These are phyloP conservation scores for Coracopsis vasa DNA, from an alignment of 2,113 vertebrate genomes.

Conservation along the genomic window DNA sequence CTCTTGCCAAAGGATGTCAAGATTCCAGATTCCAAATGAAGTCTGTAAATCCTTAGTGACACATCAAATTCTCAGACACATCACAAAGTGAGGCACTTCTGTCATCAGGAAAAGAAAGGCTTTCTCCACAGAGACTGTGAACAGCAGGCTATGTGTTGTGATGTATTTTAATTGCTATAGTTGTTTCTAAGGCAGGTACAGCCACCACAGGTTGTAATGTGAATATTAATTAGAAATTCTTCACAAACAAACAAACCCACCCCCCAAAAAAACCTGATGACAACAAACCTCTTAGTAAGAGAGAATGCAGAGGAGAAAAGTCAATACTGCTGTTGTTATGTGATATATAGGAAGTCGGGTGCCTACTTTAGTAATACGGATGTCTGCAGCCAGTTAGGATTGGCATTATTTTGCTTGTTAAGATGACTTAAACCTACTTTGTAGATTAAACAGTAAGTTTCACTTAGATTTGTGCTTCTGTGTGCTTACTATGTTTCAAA, in stretches of 20 bases:
- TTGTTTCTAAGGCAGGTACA: constrained; percentile 1
- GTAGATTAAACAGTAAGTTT: not conserved
- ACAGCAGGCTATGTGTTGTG: not conserved
- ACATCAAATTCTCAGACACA: not conserved
- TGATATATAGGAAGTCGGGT: not conserved
- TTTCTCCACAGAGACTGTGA: not conserved
- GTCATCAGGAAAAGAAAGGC: not conserved
- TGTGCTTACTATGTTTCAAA: not conserved
- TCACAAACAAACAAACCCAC: not conserved
- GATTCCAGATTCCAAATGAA: not conserved
- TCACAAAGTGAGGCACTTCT: not conserved
- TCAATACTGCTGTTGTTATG: not conserved
- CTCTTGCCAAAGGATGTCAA: not conserved
- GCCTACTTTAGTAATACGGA: not conserved
- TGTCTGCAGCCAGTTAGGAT: not conserved
- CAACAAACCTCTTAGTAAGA: not conserved
- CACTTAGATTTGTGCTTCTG: not conserved
- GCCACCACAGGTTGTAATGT: not conserved
- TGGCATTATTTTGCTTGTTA: not conserved
- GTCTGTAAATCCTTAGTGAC: not conserved
- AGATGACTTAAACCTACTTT: not conserved
- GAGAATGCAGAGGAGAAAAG: not conserved
- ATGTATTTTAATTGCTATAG: not conserved
- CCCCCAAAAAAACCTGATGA: not conserved
- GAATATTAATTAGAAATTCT: constrained; percentile 25